These are phyloP conservation scores for Oeneis ivallda DNA, from an alignment of 2,888 invertebrate genomes.

Conservation along the genomic window DNA sequence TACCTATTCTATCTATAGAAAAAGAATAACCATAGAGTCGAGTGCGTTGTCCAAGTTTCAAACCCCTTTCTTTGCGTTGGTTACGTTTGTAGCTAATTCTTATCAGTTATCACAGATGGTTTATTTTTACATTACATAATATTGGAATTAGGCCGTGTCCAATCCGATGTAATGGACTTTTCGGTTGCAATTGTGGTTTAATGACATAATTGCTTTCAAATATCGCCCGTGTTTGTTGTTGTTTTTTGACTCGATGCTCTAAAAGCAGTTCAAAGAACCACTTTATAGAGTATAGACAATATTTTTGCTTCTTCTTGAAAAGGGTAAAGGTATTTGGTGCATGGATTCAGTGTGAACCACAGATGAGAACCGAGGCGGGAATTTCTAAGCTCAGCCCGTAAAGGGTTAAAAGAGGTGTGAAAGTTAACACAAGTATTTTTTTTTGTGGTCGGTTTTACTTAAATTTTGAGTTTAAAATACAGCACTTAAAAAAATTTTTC, in stretches of 20 bases:
- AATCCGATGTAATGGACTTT: slow-evolving; percentile 34
- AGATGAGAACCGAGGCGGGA: no score
- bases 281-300: neutral
- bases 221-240: slow-evolving; percentile 9
- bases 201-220: slow-evolving; percentile 29
- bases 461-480: no score
- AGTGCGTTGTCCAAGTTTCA: slow-evolving; percentile 15
- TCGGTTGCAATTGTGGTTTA: slow-evolving; percentile 23
- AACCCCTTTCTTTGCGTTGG: slow-evolving; percentile 17
- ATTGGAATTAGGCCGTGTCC: slow-evolving; percentile 36
- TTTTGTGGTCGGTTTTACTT: no score
- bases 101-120: slow-evolving; percentile 16
- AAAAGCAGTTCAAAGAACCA: neutral
- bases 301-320: no score
- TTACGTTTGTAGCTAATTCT: slow-evolving; percentile 31
- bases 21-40: neutral
- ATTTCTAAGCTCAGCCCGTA: no score
- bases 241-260: neutral
- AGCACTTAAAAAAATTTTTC: no score
- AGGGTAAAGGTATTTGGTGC: no score
- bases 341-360: no score
- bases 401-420: no score
- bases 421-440: no score
- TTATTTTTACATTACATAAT: slow-evolving; percentile 38
- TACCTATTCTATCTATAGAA: no score